Base-by-base conservation (phyloP, 2,888 invertebrate species). In the Lepeophtheirus nordmannii region DNA sequence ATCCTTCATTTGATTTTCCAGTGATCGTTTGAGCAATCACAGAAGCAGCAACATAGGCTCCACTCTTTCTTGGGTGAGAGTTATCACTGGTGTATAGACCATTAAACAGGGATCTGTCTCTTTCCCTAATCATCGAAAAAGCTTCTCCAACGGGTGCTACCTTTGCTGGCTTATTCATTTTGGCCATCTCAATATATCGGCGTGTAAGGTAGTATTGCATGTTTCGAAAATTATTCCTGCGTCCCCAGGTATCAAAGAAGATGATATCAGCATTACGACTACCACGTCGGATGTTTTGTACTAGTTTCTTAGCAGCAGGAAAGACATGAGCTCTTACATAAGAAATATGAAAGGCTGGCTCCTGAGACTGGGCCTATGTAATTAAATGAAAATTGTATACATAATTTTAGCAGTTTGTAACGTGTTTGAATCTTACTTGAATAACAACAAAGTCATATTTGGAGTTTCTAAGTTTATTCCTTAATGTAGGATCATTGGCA, bases 111-210 rank as follows among this genome's bases (percentile, higher is more conserved):
- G 30, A 5, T 17, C 17, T 2, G 5, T 17, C 53, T 8, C 17
- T 2, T 46, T 46, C 17, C 53, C 1, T 46, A 14, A 46, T 2
- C 1, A n/a, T 2, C 17, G 3, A 8, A 46, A 46, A 46, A 17
- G 53, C 53, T 17, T 46, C 53, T 46, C 53, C 53, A 30, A 46
- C 53, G 53, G 53, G 53, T 46, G 53, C 53, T 5, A 46, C 53
- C 5, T 17, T 46, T 14, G 53, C 53, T n/a, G 53, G 53, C 8
- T 46, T 46, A 17, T 46, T 46, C 53, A 46, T 46, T 46, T 46
- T 46, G 7, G 53, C 53, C 53, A 46, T 46, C 8, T 46, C 53
- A 17, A 46, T 8, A 46, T 46, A 46, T 14, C 53, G 53, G 8
- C 5, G 3, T 17, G 53, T 46, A 17, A 46, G 53, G 8, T 3